phyloP scores from a whole-genome alignment of 2,888 invertebrate species.

The Matsumyia berberina region DNA sequence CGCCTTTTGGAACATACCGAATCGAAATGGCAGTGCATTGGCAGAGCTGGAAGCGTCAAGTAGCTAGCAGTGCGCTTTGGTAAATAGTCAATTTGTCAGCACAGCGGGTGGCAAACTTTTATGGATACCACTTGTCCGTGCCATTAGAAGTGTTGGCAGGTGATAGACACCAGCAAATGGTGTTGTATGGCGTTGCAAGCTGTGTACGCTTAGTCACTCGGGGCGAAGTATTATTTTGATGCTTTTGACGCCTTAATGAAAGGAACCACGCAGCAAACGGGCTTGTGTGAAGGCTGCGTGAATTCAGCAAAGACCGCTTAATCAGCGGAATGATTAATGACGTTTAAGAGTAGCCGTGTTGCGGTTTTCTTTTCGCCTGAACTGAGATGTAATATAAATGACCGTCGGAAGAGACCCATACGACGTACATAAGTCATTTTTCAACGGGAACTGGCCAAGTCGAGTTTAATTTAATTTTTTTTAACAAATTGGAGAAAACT shows the following conservation, averaged over 20 bases:
- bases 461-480: conserved; percentile 44
- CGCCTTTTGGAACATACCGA: conserved; percentile 18
- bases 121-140: conserved; percentile 65
- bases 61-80: conserved; percentile 44
- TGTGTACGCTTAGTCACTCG: conserved; percentile 3
- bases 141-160: conserved; percentile 73
- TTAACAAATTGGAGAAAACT: conserved; percentile 46
- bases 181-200: background rate
- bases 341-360: conserved; percentile 3
- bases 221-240: conserved; percentile 62
- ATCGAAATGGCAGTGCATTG: conserved; percentile 24
- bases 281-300: background rate
- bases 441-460: conserved; percentile 36
- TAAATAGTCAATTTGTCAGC: conserved; percentile 75
- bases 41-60: conserved; percentile 56
- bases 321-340: conserved; percentile 68
- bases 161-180: conserved; percentile 69
- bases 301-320: conserved; percentile 43
- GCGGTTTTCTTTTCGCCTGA: conserved; percentile 4
- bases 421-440: conserved; percentile 44
- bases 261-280: conserved; percentile 19
- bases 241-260: conserved; percentile 54
- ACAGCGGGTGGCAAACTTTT: conserved; percentile 74
- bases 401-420: conserved; percentile 6
- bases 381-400: background rate